Conservation (phyloP, 1,140 invertebrate species). For the Neocloeon triangulifer region DNA sequence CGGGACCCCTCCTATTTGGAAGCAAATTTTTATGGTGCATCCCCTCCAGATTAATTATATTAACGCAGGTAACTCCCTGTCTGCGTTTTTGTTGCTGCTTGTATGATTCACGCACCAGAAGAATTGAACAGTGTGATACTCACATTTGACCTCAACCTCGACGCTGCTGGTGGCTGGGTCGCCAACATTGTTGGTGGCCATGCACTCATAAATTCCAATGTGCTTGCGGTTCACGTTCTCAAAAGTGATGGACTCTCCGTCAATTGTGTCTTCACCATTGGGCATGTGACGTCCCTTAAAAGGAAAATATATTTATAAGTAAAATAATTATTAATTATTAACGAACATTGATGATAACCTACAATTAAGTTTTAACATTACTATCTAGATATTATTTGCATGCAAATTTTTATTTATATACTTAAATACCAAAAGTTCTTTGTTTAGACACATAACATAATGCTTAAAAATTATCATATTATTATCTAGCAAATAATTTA, state of each 20-base stretch:
- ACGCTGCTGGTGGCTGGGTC: not conserved
- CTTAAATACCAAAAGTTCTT: not conserved
- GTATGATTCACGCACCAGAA: too few relatives aligned
- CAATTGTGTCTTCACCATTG: not conserved
- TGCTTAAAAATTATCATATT: not conserved
- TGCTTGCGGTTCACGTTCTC: not conserved
- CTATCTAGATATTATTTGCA: too few relatives aligned
- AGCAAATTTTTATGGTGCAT: too few relatives aligned
- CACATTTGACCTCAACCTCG: not conserved
- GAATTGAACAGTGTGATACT: too few relatives aligned
- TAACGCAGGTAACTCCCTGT: too few relatives aligned
- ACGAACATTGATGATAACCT: not conserved
- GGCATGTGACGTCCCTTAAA: not conserved
- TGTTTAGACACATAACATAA: not conserved
- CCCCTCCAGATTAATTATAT: too few relatives aligned
- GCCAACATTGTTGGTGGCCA: not conserved
- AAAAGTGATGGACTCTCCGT: constrained; percentile 1
- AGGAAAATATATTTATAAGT: not conserved
- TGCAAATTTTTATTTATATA: too few relatives aligned
- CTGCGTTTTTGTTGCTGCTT: too few relatives aligned
- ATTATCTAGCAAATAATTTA: not conserved
- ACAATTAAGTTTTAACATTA: not conserved
- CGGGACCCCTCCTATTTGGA: too few relatives aligned
- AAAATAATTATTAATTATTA: not conserved
- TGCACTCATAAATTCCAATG: constrained; percentile 2